Base-by-base conservation (phyloP, 2,113 vertebrate species). In the Columbina picui region DNA sequence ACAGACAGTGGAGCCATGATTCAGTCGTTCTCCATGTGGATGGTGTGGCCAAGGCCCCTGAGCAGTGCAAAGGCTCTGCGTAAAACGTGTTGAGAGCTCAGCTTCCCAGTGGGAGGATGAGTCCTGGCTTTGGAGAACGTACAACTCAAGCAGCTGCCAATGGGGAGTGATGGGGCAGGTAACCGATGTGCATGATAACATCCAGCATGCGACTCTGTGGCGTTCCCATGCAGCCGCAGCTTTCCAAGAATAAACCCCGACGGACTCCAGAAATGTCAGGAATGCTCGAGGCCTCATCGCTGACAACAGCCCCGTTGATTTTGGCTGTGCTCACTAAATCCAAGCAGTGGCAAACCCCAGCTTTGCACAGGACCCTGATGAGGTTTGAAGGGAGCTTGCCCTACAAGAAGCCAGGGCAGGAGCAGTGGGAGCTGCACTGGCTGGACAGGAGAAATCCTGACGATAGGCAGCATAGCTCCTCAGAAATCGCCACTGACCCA, bases 121-220 rank as follows among this genome's bases (percentile, higher is more conserved):
- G 21, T n/a, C 53, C 30, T 49, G 22, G 50, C 74, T 89, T n/a
- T 38, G 39, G 68, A 73, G 55, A 76, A 41, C 1, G 0, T 27
- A 41, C 21, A 43, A 34, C 61, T 63, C 47, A 29, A 84, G 32
- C 14, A 59, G 70, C 38, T 67, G 56, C 52, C 60, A 55, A 59
- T 81, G 59, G 50, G 41, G 10, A 73, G 19, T 0, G 0, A n/a
- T 22, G 1, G 0, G 34, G 73, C 73, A 87, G 61, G 69, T 75
- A 38, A 84, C 12, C 0, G 0, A 22, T 32, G 15, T 7, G 7
- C 56, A 55, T 0, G 0, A 2, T 13, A 70, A 79, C 39, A 84
- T 50, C 38, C 15, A 81, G 43, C 25, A n/a, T 4, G 30, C 0
- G 0, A 41, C 25, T 59, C 22, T 16, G 6, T 6, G 55, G 47